Base-by-base conservation (phyloP, 2,888 invertebrate genomes). In the Epirrita christyi region DNA sequence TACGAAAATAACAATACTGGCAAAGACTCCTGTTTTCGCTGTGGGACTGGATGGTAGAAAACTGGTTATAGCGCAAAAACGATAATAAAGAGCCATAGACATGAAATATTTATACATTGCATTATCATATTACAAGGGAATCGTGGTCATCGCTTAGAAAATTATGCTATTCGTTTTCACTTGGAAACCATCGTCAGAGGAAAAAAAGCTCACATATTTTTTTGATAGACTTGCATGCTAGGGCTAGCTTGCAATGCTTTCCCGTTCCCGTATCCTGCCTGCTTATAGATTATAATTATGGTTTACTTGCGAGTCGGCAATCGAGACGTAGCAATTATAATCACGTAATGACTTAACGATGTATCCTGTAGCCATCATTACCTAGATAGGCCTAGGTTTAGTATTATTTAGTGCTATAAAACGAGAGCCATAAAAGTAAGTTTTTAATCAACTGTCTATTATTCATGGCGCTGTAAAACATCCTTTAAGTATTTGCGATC, bases 41-140 rank as follows among this genome's bases (percentile, higher is more conserved):
- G 72, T 75, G 77, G 76, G 76, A 80, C 77, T 78, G 78, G 81
- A 76, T 80, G 77, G 78, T 77, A 73, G 73, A 72, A 76, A 86
- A 89, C 89, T 76, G 83, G 88, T 88, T 88, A 75, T 75, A 68
- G 73, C 70, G 81, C 85, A 87, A 90, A 91, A 89, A 90, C 82
- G 82, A 86, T 83, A 81, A 78, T 81, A 86, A 83, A 81, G 78
- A 77, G 71, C 77, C 77, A 75, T 81, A 85, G 81, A 82, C 85
- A 88, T 89, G 83, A 87, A 90, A 89, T 87, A 90, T 88, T 88
- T 89, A 89, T 90, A 86, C 81, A 76, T 81, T 76, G 76, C 85
- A 91, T 92, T 92, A 92, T 90, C 90, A 92, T 92, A 91, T 88
- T 90, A 91, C 92, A 88, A 73, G 88, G 81, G 88, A 86, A 83